Evolutionary conservation across 2,113 vertebrate genomes (phyloP).

Genomic region (Mus spicilegus): DNA sequence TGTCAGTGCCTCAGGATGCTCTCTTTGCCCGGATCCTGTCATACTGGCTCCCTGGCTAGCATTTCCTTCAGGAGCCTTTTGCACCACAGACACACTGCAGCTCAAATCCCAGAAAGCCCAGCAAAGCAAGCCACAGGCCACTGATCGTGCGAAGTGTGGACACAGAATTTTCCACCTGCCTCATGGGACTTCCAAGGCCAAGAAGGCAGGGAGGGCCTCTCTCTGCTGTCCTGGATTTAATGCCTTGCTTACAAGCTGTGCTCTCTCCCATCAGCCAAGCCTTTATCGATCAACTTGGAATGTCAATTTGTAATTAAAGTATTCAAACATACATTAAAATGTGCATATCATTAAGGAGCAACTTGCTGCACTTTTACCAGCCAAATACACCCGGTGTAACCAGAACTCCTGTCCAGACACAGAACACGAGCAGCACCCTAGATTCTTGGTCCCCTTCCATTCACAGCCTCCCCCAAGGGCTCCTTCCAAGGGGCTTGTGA

Average conservation of each 20-base stretch:
- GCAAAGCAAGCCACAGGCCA: background rate
- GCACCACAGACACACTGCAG: background rate
- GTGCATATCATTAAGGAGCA: background rate
- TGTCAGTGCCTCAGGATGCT: background rate
- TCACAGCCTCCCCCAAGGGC: background rate
- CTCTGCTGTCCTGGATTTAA: background rate
- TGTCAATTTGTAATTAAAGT: background rate
- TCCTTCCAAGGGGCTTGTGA: background rate
- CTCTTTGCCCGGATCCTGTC: background rate
- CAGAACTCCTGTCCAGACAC: background rate
- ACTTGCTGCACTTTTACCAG: background rate
- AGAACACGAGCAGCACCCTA: background rate
- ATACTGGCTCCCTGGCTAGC: background rate
- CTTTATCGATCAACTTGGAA: slow-evolving; percentile 11
- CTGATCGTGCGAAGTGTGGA: background rate
- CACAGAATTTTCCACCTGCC: slow-evolving; percentile 38
- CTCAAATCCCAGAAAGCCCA: background rate
- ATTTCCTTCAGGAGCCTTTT: background rate
- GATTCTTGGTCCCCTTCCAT: background rate
- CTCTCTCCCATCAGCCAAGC: background rate
- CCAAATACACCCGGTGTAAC: background rate
- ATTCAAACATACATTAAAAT: slow-evolving; percentile 11
- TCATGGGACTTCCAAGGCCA: background rate
- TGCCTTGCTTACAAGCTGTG: background rate
- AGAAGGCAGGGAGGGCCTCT: background rate